phyloP scores from a whole-genome alignment of 2,113 vertebrate species.

The crab-eating macaque (Macaca fascicularis) region T2T-MFA8v1.1 NC_088389.1:73207001-73207500 shows the following conservation, averaged over 20 bases:
- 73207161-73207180: background rate
- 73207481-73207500: background rate
- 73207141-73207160: background rate
- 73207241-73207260: background rate
- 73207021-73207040: background rate
- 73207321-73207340: background rate
- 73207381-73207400: background rate
- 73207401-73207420: background rate
- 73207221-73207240: background rate
- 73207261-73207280: background rate
- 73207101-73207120: background rate
- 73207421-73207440: background rate
- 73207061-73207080: background rate
- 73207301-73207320: background rate
- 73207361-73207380: background rate
- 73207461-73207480: background rate
- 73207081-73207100: background rate
- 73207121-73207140: background rate
- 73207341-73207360: background rate
- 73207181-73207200: background rate
- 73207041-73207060: background rate
- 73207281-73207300: background rate
- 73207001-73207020: too few species aligned
- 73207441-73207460: background rate
- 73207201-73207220: background rate